A percentile compares a stretch with the other conserved stretches of the same genome.
These are phyloP conservation scores for Proteles cristata DNA, from an alignment of 2,113 vertebrate species.

Conservation along the genomic window DNA sequence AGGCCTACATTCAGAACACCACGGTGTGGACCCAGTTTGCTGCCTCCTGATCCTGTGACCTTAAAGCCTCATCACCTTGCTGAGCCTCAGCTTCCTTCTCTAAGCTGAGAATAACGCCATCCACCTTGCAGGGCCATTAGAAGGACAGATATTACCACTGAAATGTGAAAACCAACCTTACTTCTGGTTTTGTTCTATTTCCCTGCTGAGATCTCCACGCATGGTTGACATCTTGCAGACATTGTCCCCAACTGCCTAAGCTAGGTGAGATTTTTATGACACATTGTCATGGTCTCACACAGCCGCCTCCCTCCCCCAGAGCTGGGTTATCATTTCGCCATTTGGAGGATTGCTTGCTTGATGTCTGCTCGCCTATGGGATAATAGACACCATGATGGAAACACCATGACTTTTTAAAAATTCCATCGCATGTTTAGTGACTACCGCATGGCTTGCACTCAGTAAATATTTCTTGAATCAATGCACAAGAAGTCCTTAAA, in stretches of 20 bases:
- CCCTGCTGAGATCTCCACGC: no score
- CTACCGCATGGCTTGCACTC: neutral
- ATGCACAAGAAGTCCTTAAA: neutral
- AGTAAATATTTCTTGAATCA: neutral
- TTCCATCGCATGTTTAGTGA: neutral
- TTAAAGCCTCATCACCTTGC: no score
- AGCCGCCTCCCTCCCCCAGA: no score
- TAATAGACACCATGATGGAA: neutral
- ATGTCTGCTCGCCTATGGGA: neutral
- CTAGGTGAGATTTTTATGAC: neutral
- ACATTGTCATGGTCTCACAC: neutral
- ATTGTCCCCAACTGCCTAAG: fast-evolving
- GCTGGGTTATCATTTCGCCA: neutral
- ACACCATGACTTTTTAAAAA: neutral
- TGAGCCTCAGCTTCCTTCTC: neutral
- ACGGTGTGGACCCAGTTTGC: neutral
- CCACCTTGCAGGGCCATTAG: no score
- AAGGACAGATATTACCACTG: neutral
- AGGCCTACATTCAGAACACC: neutral
- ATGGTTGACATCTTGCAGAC: fast-evolving
- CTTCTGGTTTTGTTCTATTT: neutral
- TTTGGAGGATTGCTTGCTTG: no score
- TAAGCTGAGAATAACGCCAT: fast-evolving
- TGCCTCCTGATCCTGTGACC: neutral
- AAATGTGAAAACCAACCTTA: neutral